These are phyloP conservation scores for Typhlichthys subterraneus DNA, from an alignment of 2,797 vertebrate genomes.

Conservation along the genomic window DNA sequence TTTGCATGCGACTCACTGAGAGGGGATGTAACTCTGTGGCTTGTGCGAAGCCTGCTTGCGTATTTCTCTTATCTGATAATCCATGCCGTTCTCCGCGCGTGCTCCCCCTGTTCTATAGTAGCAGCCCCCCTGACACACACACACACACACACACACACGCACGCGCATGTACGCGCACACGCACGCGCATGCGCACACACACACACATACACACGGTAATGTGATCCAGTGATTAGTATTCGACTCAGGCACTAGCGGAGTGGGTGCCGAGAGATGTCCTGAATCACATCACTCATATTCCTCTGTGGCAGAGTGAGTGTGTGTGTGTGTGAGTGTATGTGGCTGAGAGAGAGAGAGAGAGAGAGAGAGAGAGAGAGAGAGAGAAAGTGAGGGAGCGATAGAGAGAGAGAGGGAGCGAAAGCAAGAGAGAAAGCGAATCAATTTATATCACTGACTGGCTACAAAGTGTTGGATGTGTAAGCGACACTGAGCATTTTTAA, in stretches of 20 bases:
- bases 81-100: slow-evolving; percentile 46
- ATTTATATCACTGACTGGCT: slow-evolving; percentile 90
- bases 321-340: slow-evolving; percentile 27
- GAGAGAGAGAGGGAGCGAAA: background rate
- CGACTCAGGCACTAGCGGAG: slow-evolving; percentile 90
- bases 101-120: slow-evolving; percentile 46
- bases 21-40: slow-evolving; percentile 23
- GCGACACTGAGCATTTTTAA: slow-evolving; percentile 93
- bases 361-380: slow-evolving; percentile 6
- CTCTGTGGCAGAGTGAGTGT: slow-evolving; percentile 35
- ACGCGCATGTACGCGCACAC: background rate
- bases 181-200: slow-evolving; percentile 17
- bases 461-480: slow-evolving; percentile 89
- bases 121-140: slow-evolving; percentile 15
- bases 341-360: background rate
- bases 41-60: slow-evolving; percentile 45
- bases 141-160: background rate
- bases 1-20: slow-evolving; percentile 64
- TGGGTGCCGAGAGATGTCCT: slow-evolving; percentile 93
- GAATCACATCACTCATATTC: slow-evolving; percentile 96
- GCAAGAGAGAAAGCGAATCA: slow-evolving; percentile 76
- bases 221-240: slow-evolving; percentile 98
- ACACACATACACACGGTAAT: slow-evolving; percentile 69
- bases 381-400: slow-evolving; percentile 7
- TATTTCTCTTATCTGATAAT: slow-evolving; percentile 65